Evolutionary conservation across 2,113 vertebrate genomes (phyloP).

Genomic region (Coptodon bakossiorum): DNA sequence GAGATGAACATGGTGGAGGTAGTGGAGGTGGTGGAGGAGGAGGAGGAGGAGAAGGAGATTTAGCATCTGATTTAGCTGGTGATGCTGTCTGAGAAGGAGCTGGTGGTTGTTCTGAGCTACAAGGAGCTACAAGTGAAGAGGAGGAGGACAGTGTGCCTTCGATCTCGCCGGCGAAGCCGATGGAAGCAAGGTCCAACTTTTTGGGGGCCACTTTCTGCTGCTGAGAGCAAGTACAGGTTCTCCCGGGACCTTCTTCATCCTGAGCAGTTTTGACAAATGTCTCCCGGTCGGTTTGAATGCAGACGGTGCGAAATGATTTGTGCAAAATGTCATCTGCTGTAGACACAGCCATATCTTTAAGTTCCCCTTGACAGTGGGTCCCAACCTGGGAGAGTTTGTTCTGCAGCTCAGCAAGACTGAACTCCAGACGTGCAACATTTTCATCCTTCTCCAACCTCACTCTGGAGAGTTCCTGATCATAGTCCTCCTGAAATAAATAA

Average conservation of each 20-base stretch:
- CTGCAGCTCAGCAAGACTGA: conserved; percentile 70
- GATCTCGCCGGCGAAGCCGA: conserved; percentile 66
- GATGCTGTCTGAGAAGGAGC: conserved; percentile 5
- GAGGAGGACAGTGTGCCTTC: conserved; percentile 53
- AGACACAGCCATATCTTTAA: conserved; percentile 77
- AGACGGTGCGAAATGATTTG: conserved; percentile 81
- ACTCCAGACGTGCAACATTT: conserved; percentile 71
- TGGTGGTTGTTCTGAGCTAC: not conserved
- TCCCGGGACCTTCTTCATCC: conserved; percentile 63
- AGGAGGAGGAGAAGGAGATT: conserved; percentile 7
- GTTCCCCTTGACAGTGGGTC: conserved; percentile 54
- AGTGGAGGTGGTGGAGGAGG: not conserved
- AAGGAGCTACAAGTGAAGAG: not conserved
- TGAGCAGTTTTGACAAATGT: conserved; percentile 79
- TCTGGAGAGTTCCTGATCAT: conserved; percentile 76
- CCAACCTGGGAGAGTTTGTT: conserved; percentile 66
- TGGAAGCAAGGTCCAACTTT: conserved; percentile 79
- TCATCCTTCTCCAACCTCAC: conserved; percentile 78
- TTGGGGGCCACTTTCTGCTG: conserved; percentile 72
- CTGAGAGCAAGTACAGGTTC: conserved; percentile 54
- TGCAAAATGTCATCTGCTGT: conserved; percentile 75
- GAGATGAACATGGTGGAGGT: not conserved
- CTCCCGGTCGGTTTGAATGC: conserved; percentile 88
- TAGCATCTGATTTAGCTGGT: not conserved
- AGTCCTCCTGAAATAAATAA: conserved; percentile 73